Conservation (phyloP, 2,888 invertebrate genomes). For the Phorcus lineatus region DNA sequence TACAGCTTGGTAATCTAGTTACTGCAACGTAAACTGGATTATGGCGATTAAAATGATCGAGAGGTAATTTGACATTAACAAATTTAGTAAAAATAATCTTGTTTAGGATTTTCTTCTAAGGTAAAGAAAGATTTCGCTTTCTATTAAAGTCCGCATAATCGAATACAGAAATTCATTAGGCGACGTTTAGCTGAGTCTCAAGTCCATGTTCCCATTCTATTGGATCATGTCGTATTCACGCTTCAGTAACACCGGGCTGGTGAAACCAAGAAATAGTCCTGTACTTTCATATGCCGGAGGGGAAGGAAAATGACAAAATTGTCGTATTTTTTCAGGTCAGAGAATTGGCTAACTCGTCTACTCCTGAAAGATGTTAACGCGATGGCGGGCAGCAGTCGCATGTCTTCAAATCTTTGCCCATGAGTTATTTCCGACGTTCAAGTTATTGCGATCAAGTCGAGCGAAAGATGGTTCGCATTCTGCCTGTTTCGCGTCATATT, state of each 20-base stretch:
- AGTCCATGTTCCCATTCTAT: constrained; percentile 1
- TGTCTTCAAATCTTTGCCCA: constrained; percentile 20
- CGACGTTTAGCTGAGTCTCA: neutral
- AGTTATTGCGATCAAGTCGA: constrained; percentile 19
- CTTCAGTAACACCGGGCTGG: neutral
- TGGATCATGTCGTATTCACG: constrained; percentile 1
- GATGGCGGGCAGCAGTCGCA: constrained; percentile 7
- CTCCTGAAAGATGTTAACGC: neutral
- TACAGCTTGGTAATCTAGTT: neutral
- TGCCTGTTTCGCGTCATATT: constrained; percentile 2
- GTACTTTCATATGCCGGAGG: neutral
- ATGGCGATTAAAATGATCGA: too few relatives aligned
- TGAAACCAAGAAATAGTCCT: constrained; percentile 15
- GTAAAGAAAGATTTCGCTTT: too few relatives aligned
- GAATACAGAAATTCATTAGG: constrained; percentile 18
- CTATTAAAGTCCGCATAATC: neutral
- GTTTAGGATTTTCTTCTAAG: too few relatives aligned
- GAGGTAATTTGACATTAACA: too few relatives aligned
- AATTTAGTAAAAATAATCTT: too few relatives aligned
- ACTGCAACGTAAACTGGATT: too few relatives aligned
- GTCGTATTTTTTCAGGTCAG: constrained; percentile 24
- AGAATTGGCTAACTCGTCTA: neutral
- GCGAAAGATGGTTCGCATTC: neutral
- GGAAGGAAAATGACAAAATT: neutral
- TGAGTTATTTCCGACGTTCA: constrained; percentile 14